Evolutionary conservation across 2,888 invertebrate genomes (phyloP).

Genomic region (Hyppa rectilinea): DNA sequence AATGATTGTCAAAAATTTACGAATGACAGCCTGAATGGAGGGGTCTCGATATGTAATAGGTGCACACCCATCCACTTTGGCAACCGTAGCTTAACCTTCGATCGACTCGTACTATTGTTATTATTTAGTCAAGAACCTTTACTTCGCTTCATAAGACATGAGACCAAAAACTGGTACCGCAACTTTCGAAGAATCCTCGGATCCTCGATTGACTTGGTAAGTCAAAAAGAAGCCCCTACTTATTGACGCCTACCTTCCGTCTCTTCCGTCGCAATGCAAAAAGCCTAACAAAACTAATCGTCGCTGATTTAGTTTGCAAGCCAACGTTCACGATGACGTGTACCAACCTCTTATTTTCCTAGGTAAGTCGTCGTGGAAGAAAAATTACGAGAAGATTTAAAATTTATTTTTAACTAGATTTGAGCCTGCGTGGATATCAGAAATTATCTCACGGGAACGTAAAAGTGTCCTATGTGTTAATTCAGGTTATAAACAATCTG

Average conservation of each 20-base stretch:
- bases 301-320: conserved; percentile 3
- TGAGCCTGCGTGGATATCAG: no score
- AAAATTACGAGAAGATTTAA: conserved; percentile 19
- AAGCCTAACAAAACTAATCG: conserved; percentile 13
- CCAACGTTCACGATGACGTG: conserved; percentile 11
- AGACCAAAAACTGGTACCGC: background rate
- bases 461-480: no score
- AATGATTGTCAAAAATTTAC: background rate
- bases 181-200: background rate
- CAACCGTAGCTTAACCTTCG: background rate
- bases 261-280: conserved; percentile 7
- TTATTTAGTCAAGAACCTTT: background rate
- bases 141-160: background rate
- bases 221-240: background rate
- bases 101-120: background rate
- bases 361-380: no score
- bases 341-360: background rate
- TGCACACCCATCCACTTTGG: background rate
- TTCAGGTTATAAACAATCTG: no score
- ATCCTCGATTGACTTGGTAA: background rate
- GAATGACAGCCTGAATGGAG: background rate
- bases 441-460: no score
- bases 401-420: conserved; percentile 1
- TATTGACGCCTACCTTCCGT: background rate
- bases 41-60: background rate